Conservation (phyloP, 1,140 invertebrate species). For the Brachystomella parvula region DNA sequence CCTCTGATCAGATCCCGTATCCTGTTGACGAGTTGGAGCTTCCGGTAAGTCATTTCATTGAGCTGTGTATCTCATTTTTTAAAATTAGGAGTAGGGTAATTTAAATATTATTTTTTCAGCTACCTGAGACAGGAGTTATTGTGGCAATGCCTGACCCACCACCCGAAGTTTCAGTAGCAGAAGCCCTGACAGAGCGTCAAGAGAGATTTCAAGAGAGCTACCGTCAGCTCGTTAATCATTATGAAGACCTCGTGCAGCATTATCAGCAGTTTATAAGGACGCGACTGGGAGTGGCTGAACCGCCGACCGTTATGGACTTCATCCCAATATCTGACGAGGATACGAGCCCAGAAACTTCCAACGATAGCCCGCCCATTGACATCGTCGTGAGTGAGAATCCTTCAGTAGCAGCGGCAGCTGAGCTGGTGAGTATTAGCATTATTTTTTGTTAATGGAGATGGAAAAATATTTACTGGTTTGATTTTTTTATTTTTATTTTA, state of each 20-base stretch:
- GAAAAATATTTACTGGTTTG: too few relatives aligned
- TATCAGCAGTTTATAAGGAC: slow-evolving; percentile 35
- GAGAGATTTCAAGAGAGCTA: slow-evolving; percentile 37
- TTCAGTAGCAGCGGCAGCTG: slow-evolving; percentile 16
- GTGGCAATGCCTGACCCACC: background rate
- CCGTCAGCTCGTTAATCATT: slow-evolving; percentile 36
- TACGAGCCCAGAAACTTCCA: background rate
- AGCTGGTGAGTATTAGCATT: too few relatives aligned
- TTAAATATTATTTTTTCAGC: background rate
- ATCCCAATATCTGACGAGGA: background rate
- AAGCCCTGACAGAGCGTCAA: slow-evolving; percentile 29
- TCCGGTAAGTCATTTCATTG: too few relatives aligned
- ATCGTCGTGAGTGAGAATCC: background rate
- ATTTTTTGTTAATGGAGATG: too few relatives aligned
- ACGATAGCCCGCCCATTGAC: background rate
- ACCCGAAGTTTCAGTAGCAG: background rate
- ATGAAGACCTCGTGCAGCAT: slow-evolving; percentile 34
- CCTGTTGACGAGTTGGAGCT: background rate
- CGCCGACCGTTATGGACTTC: background rate
- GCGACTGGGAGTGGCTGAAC: slow-evolving; percentile 6
- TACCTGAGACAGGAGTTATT: background rate
- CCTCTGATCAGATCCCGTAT: background rate
- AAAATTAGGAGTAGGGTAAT: background rate
- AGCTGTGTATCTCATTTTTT: too few relatives aligned
- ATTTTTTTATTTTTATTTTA: too few relatives aligned